These are phyloP conservation scores for Hirudinaria manillensis DNA, from an alignment of 2,888 invertebrate species.

Conservation along the genomic window DNA sequence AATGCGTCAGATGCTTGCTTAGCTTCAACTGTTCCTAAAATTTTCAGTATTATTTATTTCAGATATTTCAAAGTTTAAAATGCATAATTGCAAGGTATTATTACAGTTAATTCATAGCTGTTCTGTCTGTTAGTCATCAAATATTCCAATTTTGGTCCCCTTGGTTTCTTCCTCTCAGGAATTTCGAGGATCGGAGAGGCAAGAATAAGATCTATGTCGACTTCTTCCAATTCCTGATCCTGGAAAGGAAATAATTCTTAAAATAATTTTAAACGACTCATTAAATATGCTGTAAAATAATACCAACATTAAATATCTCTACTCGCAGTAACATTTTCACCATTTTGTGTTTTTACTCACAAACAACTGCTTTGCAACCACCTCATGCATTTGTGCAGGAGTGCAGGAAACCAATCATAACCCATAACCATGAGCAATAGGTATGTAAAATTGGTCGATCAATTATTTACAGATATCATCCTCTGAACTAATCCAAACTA, in stretches of 20 bases:
- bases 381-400: too few species aligned
- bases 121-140: neutral
- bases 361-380: too few species aligned
- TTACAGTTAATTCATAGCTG: neutral
- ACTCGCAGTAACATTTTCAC: too few species aligned
- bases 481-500: too few species aligned
- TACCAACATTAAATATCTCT: too few species aligned
- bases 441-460: too few species aligned
- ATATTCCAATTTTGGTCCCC: neutral
- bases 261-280: too few species aligned
- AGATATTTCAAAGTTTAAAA: too few species aligned
- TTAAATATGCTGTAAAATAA: neutral
- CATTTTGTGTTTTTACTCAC: too few species aligned
- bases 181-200: conserved; percentile 15
- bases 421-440: too few species aligned
- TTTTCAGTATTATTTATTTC: neutral
- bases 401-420: too few species aligned
- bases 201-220: conserved; percentile 24
- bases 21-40: conserved; percentile 46
- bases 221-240: conserved; percentile 26
- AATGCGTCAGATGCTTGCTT: conserved; percentile 49
- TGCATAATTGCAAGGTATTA: neutral
- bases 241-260: conserved; percentile 3
- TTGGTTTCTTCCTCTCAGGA: neutral
- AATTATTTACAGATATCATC: too few species aligned